Base-by-base conservation (phyloP, 1,140 invertebrate species). In the Halotydeus destructor region DNA sequence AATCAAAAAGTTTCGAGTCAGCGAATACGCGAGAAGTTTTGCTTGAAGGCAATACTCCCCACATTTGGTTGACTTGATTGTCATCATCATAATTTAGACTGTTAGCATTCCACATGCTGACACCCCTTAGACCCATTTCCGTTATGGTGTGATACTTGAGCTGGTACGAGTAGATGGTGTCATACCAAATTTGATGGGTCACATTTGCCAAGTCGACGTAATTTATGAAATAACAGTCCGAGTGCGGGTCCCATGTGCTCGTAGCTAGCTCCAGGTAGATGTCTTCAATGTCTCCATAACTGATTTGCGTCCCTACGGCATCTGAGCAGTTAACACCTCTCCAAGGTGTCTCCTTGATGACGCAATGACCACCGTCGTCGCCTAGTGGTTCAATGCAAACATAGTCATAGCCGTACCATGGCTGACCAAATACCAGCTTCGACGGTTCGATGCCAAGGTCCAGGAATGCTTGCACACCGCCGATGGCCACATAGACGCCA, bases 91-190 rank as follows among this genome's bases (percentile, higher is more conserved):
- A 56, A 39, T 58, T 52, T 12, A 64, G 31, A 39, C 47, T 53
- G 41, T 63, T 59, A 18, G 57, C 54, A 35, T 60, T 54, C 61
- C 61, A 64, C 52, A 62, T 59, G 2, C 62, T 61, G 26, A 62
- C 55, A 11, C 62, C 62, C n/a, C 54, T 41, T 27, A 64, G 32
- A 3, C 49, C 38, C 27, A 50, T 36, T n/a, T 43, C 31, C 3
- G 44, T 24, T 2, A 56, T 57, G n/a, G 55, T 37, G 9, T 49
- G 46, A 27, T 46, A 50, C 38, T 50, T 53, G 32, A 46, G 40
- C 11, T 28, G 21, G 1, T 51, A 33, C n/a, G 37, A 51, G 9
- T 31, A 41, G 12, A 25, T 22, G 38, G 46, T 25, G 41, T 55
- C 46, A 36, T 54, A 62, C 49, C 58, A 53, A 12, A 60, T 45